Base-by-base conservation (phyloP, 2,888 invertebrate species). In the Caenorhabditis sp. region DNA sequence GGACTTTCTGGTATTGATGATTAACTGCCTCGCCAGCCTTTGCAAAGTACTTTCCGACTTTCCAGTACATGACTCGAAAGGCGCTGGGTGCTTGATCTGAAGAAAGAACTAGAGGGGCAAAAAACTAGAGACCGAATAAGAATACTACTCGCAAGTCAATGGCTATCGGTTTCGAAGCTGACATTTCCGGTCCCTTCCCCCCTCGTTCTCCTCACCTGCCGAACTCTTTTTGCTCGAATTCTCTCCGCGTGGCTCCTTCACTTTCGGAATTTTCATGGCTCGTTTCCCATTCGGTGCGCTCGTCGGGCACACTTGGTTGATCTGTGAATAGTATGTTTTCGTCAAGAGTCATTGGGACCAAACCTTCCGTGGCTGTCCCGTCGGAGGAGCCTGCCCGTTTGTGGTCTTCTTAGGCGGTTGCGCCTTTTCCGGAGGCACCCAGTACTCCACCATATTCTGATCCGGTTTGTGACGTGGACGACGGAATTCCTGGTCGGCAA, bases 391-490 rank as follows among this genome's bases (percentile, higher is more conserved):
- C 41, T 20, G n/a, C n/a, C 58, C 58, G 17, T 22, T 50, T 9
- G 58, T 17, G 13, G 7, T 58, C 32, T 68, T 68, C 24, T 52
- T 65, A 7, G 55, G 15, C 1, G 17, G 32, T 2, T 50, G 1
- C 1, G 65, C 52, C 37, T 80, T 78, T 48, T 81, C 80, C 13
- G 78, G 80, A 20, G 80, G 80, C 1, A 71, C 71, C 80, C 80
- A 81, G 27, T 81, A 72, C 26, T 81, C 80, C 7, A 78, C 74
- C 74, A 78, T 78, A 13, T 73, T 72, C 27, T 75, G 75, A 55
- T 74, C 74, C 8, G 66, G 53, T 56, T 74, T 74, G 35, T 74
- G 58, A 17, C 74, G 61, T 2, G 65, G 65, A 1, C 74, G 66
- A 8, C 74, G 74, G 41, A 68, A 74, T 6, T 74, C 74, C 30